Percentiles rank a stretch among this genome's conserved stretches.
Evolutionary conservation across 2,888 invertebrate genomes (phyloP).

Genomic region (Drosophila meridionalis): DNA sequence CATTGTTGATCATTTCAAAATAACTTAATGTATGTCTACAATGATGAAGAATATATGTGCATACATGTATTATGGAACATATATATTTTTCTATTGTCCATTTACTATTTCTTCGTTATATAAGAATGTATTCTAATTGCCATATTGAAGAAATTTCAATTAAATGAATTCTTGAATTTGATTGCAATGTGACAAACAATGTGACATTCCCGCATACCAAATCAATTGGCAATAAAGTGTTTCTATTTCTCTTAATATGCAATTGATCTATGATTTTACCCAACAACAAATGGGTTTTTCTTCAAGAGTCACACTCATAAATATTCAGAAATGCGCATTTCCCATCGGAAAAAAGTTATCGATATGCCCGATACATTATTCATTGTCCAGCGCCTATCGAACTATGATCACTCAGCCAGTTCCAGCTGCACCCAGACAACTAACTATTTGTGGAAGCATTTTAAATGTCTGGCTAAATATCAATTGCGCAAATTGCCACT

Average conservation of each 20-base stretch:
- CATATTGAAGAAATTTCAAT: not conserved
- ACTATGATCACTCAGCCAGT: not conserved
- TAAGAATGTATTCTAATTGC: not conserved
- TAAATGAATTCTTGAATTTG: not conserved
- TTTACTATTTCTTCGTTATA: not conserved
- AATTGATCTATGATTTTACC: not conserved
- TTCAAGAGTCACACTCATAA: not conserved
- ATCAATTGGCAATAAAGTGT: constrained; percentile 1
- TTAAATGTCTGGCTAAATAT: constrained; percentile 50
- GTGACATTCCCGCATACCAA: constrained; percentile 1
- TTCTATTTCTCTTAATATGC: not conserved
- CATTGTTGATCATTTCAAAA: no score
- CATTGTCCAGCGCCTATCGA: constrained; percentile 21
- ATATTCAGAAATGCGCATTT: constrained; percentile 4
- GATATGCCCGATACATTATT: constrained; percentile 23
- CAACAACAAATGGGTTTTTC: not conserved
- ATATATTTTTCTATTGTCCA: not conserved
- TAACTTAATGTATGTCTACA: no score
- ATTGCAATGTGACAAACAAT: constrained; percentile 1
- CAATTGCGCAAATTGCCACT: constrained; percentile 69
- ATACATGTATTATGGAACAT: not conserved
- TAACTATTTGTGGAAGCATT: constrained; percentile 43
- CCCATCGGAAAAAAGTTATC: not conserved
- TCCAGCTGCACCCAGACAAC: constrained; percentile 31
- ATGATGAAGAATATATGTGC: not conserved